Evolutionary conservation across 1,140 invertebrate genomes (phyloP).

Genomic region (Sipha flava): DNA sequence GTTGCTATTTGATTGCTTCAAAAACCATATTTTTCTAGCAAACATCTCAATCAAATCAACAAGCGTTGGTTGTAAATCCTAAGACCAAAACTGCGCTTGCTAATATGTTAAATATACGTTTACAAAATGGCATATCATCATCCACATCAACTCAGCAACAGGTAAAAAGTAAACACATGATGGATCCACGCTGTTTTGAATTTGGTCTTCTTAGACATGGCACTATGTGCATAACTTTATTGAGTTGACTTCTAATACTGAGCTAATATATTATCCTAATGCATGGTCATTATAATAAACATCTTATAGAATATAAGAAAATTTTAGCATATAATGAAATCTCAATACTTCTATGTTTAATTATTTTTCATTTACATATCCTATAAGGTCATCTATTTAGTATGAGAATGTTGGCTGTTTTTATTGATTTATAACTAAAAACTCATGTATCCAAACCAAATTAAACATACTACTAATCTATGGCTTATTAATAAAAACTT

Average conservation of each 20-base stretch:
- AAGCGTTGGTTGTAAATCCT: constrained; percentile 57
- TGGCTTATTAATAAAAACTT: background rate
- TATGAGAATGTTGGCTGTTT: background rate
- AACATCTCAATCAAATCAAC: constrained; percentile 36
- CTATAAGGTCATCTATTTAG: background rate
- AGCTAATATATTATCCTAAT: background rate
- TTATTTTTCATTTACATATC: background rate
- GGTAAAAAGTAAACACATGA: constrained; percentile 5
- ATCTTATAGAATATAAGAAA: background rate
- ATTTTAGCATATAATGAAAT: background rate
- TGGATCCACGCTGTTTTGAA: constrained; percentile 7
- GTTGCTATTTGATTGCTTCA: background rate
- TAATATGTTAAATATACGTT: constrained; percentile 82
- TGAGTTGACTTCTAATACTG: background rate
- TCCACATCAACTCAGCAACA: constrained; percentile 14
- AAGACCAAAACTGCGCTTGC: constrained; percentile 93
- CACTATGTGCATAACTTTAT: background rate
- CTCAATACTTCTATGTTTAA: background rate
- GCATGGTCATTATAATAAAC: constrained; percentile 5
- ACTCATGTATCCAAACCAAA: background rate
- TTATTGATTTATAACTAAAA: background rate
- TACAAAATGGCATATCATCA: constrained; percentile 53
- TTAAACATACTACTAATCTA: background rate
- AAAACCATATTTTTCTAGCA: constrained; percentile 30
- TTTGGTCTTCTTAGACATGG: background rate